Base-by-base conservation (phyloP, 2,888 invertebrate genomes). In the Iphiclides podalirius region DNA sequence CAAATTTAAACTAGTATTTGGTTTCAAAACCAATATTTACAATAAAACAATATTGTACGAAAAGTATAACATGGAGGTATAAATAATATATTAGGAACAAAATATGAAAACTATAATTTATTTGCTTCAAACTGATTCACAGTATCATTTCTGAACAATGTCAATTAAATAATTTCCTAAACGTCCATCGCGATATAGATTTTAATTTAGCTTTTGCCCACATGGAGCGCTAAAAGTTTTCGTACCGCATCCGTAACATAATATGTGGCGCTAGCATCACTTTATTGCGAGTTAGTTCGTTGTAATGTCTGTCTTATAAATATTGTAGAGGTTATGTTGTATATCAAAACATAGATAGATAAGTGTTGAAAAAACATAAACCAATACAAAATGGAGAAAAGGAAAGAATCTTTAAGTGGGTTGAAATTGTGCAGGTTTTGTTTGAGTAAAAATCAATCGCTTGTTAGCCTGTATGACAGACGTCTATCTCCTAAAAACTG, bases 401-500 rank as follows among this genome's bases (percentile, higher is more conserved):
- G 92, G 73, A 90, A 90, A 70, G 87, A 90, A 61, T 85, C 89
- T 59, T 73, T 95, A 52, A 90, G 91, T 72, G 80, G 87, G 40
- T 89, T 92, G 79, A 90, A 91, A 78, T 89, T 94, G 53, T 95
- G 95, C 76, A 91, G 95, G 60, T 95, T 95, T 79, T 95, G 95
- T 78, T 84, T 95, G 63, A 79, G 90, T 53, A 91, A 92, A 70
- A 90, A 91, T 60, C 90, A 88, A 55, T 89, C 92, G 48, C 78
- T 95, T 54, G 89, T 86, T 57, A 93, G 90, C 75, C 92, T 95
- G 69, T 94, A 93, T 74, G 91, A 92, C 61, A 90, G 88, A 63
- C 87, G 79, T 58, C 78, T 87, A 57, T 72, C 78, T 54, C 80
- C 85, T 63, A 93, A 92, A 75, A 90, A 91, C 65, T 81, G 90